Base-by-base conservation (phyloP, 2,888 invertebrate genomes). In the Tridacna gigas region DNA sequence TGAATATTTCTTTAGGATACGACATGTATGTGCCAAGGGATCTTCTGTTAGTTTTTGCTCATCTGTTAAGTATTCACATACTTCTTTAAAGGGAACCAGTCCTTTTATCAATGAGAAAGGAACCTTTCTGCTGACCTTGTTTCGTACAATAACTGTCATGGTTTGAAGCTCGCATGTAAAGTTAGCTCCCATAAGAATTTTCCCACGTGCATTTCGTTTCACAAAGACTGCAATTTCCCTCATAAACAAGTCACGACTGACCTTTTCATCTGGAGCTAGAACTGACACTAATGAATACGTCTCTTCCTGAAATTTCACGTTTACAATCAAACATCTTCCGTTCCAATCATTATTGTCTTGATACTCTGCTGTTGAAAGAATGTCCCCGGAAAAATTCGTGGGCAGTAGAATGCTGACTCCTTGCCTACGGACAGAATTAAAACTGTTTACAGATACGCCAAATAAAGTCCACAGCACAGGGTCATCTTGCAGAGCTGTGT, bases 381-480 rank as follows among this genome's bases (percentile, higher is more conserved):
- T 73, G 22, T 78, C 78, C 20, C 78, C 78, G 7, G 2, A 37
- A 78, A 78, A 78, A 28, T 78, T 47, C 0, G 48, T 13, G 12
- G 77, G 78, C 2, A 78, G 61, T n/a, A 78, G 48, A 37, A 78
- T 63, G 37, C 61, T 71, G 63, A 78, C 73, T 7, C 78, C 78
- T 9, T 61, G 61, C 56, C 71, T 71, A 22, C 20, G 26, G 4
- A 73, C 71, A 12, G 60, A 3, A n/a, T 51, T 47, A 63, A 78
- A 78, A 26, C 71, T 47, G 60, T 73, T 78, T 2, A 78, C 26
- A 45, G 78, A 78, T 13, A 78, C 61, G 47, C 78, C 78, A 71
- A 78, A 78, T n/a, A 78, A 45, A 47, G 71, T 73, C 78, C 78
- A 78, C 22, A 78, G 45, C 11, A 71, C n/a, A 12, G 78, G 78